Evolutionary conservation across 2,113 vertebrate species (phyloP).

Genomic region (Oriolus oriolus): DNA sequence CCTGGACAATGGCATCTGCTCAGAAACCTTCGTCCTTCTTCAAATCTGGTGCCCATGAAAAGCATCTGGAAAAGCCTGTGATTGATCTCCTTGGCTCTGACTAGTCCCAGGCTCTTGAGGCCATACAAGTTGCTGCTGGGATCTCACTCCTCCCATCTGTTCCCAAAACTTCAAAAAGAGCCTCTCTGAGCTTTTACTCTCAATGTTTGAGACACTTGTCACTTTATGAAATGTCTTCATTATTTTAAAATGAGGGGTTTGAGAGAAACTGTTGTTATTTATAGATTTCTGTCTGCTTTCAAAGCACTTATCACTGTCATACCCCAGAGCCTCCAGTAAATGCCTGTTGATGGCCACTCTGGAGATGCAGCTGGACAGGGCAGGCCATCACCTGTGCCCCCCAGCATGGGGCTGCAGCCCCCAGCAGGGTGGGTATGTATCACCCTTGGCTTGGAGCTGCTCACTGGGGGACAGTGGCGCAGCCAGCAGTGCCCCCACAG

Average conservation of each 20-base stretch:
- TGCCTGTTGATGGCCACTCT: not conserved
- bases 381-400: not conserved
- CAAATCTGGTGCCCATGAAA: not conserved
- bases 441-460: not conserved
- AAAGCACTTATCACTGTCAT: not conserved
- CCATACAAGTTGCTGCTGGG: not conserved
- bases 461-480: rapidly evolving
- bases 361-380: not conserved
- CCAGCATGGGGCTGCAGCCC: not conserved
- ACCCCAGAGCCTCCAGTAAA: not conserved
- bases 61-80: not conserved
- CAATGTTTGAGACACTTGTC: not conserved
- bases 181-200: not conserved
- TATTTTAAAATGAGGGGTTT: conserved; percentile 19
- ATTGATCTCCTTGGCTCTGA: not conserved
- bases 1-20: not conserved
- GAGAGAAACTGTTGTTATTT: conserved; percentile 47
- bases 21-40: not conserved
- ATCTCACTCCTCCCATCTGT: not conserved
- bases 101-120: not conserved
- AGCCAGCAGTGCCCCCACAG: not conserved
- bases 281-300: conserved; percentile 26
- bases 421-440: rapidly evolving
- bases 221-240: conserved; percentile 39
- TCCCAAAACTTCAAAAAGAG: not conserved